Percentiles rank a stretch among this genome's conserved stretches.
These are phyloP conservation scores for Eurois occulta DNA, from an alignment of 2,888 invertebrate species.

Conservation along the genomic window DNA sequence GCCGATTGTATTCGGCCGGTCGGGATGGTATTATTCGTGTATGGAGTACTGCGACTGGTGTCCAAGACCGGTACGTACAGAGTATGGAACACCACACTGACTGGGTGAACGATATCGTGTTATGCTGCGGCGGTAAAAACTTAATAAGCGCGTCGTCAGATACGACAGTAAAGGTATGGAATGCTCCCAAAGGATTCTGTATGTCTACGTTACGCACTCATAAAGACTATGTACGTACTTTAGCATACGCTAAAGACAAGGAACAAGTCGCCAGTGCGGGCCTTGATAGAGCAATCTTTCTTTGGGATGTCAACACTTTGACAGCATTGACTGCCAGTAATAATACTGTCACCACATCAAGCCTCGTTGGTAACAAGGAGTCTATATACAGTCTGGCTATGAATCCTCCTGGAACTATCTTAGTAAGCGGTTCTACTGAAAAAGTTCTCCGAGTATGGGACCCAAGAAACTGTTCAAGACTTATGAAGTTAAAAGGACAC, in stretches of 20 bases:
- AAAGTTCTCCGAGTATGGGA: conserved; percentile 99
- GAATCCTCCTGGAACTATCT: conserved; percentile 98
- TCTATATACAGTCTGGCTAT: conserved; percentile 99
- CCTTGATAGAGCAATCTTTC: conserved; percentile 98
- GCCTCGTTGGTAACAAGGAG: conserved; percentile 98
- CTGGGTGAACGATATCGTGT: conserved; percentile 99
- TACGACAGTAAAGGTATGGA: conserved; percentile 99
- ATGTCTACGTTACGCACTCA: conserved; percentile 99
- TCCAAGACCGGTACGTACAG: conserved; percentile 93
- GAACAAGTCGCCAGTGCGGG: conserved; percentile 99
- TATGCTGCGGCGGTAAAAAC: conserved; percentile 99
- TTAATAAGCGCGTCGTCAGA: conserved; percentile 99
- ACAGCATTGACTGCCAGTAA: conserved; percentile 99
- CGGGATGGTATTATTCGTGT: conserved; percentile 99
- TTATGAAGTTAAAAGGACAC: conserved; percentile 99
- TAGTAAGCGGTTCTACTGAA: conserved; percentile 99
- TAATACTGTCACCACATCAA: conserved; percentile 99
- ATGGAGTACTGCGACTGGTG: conserved; percentile 93
- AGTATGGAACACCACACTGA: conserved; percentile 99
- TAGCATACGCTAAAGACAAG: conserved; percentile 99
- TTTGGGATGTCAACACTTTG: conserved; percentile 99
- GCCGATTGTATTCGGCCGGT: conserved; percentile 98
- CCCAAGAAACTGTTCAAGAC: conserved; percentile 97
- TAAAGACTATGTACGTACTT: conserved; percentile 99
- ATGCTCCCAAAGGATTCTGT: conserved; percentile 99